These are phyloP conservation scores for Dromiciops gliroides DNA, from an alignment of 2,113 vertebrate genomes.

Conservation along the genomic window DNA sequence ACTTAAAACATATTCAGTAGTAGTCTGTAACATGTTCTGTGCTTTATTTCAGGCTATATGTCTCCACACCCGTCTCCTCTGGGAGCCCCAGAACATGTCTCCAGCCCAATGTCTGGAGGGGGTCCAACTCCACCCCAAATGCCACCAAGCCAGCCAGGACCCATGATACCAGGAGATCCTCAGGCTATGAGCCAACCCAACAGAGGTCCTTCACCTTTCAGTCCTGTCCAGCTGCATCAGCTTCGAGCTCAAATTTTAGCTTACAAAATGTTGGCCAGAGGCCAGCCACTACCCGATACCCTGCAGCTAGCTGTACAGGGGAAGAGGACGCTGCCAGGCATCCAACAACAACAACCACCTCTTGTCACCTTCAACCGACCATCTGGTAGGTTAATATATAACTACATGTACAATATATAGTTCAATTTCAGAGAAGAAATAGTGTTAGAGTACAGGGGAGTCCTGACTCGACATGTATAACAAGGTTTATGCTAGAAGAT, in stretches of 20 bases:
- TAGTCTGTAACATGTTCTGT: constrained; percentile 14
- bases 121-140: constrained; percentile 96
- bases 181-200: constrained; percentile 92
- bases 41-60: constrained; percentile 90
- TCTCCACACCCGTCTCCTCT: constrained; percentile 96
- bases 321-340: constrained; percentile 95
- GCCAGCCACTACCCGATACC: constrained; percentile 96
- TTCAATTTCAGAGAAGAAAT: neutral
- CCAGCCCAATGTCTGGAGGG: constrained; percentile 96
- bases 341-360: constrained; percentile 90
- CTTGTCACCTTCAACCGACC: constrained; percentile 89
- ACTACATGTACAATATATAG: neutral
- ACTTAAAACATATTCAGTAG: neutral
- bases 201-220: constrained; percentile 95
- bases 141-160: constrained; percentile 89
- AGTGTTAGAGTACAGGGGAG: neutral
- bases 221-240: constrained; percentile 96
- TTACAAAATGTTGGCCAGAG: constrained; percentile 97
- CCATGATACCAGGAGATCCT: constrained; percentile 92
- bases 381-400: constrained; percentile 86
- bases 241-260: constrained; percentile 98
- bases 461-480: neutral
- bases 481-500: neutral
- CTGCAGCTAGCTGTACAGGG: constrained; percentile 98
- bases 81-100: constrained; percentile 93